phyloP scores from a whole-genome alignment of 2,113 vertebrate species.

The Engraulis encrasicolus region DNA sequence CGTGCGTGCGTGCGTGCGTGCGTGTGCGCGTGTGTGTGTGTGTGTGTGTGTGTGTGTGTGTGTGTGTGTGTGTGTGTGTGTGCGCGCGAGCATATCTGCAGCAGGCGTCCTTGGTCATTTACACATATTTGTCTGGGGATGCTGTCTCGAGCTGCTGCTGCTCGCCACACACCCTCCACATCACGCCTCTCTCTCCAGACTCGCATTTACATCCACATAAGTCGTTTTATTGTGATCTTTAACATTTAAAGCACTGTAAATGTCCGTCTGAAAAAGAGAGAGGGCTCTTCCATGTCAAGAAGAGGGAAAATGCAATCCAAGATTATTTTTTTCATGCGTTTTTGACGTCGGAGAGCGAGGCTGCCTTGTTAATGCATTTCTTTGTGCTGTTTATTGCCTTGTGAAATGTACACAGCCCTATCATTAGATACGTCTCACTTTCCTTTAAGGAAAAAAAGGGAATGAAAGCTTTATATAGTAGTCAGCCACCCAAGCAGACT shows the following conservation, averaged over 20 bases:
- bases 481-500: background rate
- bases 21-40: too few relatives aligned
- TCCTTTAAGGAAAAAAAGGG: background rate
- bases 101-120: background rate
- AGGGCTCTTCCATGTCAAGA: background rate
- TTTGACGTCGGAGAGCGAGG: background rate
- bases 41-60: too few relatives aligned
- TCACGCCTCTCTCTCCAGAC: background rate
- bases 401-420: background rate
- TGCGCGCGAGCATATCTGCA: too few relatives aligned
- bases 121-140: constrained; percentile 7
- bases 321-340: background rate
- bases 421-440: constrained; percentile 9
- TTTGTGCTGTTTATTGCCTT: constrained; percentile 7
- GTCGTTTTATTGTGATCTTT: constrained; percentile 2
- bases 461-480: background rate
- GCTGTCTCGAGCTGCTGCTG: background rate
- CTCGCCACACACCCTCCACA: too few relatives aligned
- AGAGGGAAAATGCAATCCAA: background rate
- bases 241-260: constrained; percentile 14
- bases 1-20: too few relatives aligned
- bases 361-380: constrained; percentile 3
- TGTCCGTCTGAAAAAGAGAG: background rate
- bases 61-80: too few relatives aligned
- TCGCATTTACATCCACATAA: background rate